Evolutionary conservation across 1,140 invertebrate species (phyloP), one percentile per base, ranked within the genome.

Genomic region (Hycleus cichorii): DNA sequence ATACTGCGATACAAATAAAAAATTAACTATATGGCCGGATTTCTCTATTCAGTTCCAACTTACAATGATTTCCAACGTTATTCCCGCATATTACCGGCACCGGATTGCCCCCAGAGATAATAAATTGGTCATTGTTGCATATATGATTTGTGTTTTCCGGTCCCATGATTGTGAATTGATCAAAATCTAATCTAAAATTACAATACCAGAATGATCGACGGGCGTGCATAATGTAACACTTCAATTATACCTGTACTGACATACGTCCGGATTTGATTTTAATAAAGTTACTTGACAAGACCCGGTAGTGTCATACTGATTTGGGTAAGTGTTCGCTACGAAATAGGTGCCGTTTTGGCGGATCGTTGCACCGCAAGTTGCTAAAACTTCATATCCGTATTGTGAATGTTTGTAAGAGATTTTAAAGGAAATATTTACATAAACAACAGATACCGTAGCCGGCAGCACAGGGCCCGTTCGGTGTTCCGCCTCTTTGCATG

Each of bases 1-100:
- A 92, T 83, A 93, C 89, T 93, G 18, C 18, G 18, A 18, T 18
- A 18, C 18, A 18, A 18, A 18, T 18, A 18, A 18, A 18, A 18
- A 18, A 18, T 18, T 18, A 18, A 18, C 18, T 1, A 18, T 18
- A 18, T 18, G 18, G 18, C 1, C 1, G 18, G 18, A 18, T 18
- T 18, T 18, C 18, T 18, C 18, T 18, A 18, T 18, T 18, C 18
- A 18, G 1, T 1, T 2, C 18, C 18, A 18, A 79, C 83, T 84
- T 77, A 93, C 90, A 90, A 72, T 93, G 90, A 77, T 87, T 88
- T 7, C 87, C 90, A n/a, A 81, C 81, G 60, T 91, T 92, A 24
- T 76, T 77, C 6, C 90, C 90, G 69, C 90, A 93, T 58, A 93
- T 90, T 0, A 83, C 81, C 5, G 90, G 88, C 0, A 90, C 79